Evolutionary conservation across 2,888 invertebrate species (phyloP), one percentile per base, ranked within the genome.

Genomic region (Oxytorus armatus): DNA sequence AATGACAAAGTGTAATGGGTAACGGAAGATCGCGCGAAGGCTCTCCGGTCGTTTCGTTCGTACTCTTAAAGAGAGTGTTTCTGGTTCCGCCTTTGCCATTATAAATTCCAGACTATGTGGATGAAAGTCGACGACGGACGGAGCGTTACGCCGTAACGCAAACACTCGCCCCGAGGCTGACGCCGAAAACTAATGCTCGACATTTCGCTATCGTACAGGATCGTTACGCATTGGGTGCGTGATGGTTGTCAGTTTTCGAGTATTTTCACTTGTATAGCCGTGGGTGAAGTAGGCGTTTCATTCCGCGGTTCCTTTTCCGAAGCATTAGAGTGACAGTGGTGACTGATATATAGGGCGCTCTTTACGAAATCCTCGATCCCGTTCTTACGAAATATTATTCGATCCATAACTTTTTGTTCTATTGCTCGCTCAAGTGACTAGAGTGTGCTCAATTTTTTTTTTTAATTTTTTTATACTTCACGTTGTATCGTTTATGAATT

Each of bases 221-320:
- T 74, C 79, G 70, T 75, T 65, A 75, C 70, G 65, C 63, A 55
- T 5, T 29, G 5, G 2, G 53, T 65, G 75, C 75, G 75, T 75
- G 70, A 33, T 59, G 18, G 21, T 18, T 21, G 70, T 51, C 75
- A 42, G 57, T 65, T 75, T 79, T 39, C 70, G 33, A 69, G 47
- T 55, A 47, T 65, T 59, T 65, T 33, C 33, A 44, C 29, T 25
- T 59, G 4, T 16, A 42, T 69, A 21, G 55, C 44, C 47, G 29
- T 14, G 63, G 69, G 73, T 69, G 21, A 57, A 63, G 14, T 16
- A 36, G 36, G 16, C 25, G 21, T 70, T 79, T 59, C 70, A 3
- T 70, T 70, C 44, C 21, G 65, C 59, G 25, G 21, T 47, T 63
- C 8, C 14, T 18, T 29, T 53, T 65, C 55, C 42, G 16, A 16